Evolutionary conservation across 2,797 vertebrate genomes (phyloP), one percentile per base, ranked within the genome.

Genomic region (Scomberomorus guttatus): DNA sequence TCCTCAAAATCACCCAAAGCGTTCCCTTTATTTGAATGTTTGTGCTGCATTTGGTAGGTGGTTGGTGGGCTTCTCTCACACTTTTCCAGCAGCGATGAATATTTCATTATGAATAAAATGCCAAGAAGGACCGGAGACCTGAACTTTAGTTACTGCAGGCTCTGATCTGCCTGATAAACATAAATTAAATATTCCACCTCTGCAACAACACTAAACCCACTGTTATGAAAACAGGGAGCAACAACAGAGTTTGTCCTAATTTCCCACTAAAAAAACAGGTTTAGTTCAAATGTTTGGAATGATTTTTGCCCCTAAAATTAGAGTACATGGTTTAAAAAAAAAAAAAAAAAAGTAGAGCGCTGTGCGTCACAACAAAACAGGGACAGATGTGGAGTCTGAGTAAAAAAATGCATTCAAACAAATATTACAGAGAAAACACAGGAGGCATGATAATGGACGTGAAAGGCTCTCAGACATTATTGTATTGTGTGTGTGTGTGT

Each of bases 371-470:
- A 65, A 14, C 56, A 56, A 61, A 72, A 79, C 61, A 54, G 39
- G 32, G 79, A 55, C 81, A 85, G 80, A 86, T 86, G 80, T 77
- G 52, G 50, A 79, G 57, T 44, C 6, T 1, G 17, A 46, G 48
- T 4, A 6, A 32, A 50, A 54, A 65, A 77, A 57, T 12, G 18
- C 25, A 27, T 10, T 12, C 4, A 6, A 54, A 72, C 42, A 67
- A 37, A 72, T 59, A 55, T 52, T 10, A 34, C 22, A 76, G 57
- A 17, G 29, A 51, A 70, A 37, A 37, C 78, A 61, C 48, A 6
- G 57, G 44, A 77, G 72, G 52, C 13, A 18, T 59, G 75, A 71
- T 63, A 14, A 65, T 74, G 50, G 71, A 37, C 4, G 4, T 27
- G 27, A 81, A 66, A 32, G 50, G 42, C 72, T 56, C 22, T 60